Evolutionary conservation across 2,888 invertebrate species (phyloP), one percentile per base, ranked within the genome.

Genomic region (Kryphioiulus occultus): DNA sequence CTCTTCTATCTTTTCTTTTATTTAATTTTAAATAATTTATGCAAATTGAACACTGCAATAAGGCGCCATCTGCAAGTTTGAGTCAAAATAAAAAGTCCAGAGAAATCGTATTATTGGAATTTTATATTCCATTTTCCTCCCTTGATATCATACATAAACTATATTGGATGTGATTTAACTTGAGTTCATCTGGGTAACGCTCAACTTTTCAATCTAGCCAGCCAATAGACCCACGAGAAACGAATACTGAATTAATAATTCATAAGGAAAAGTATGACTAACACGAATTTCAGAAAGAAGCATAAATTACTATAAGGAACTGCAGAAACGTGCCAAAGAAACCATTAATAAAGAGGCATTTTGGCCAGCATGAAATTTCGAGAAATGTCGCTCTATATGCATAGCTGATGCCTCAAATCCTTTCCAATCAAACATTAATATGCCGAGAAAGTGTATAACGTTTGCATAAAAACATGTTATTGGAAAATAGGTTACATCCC

Each of bases 381-480:
- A 22, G n/a, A 59, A 59, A 59, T 59, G 59, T 26, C 26, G 68
- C 68, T 68, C 68, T 68, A 68, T 26, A 68, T 68, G 68, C 68
- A 68, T 68, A 26, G 68, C 22, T 68, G 22, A 68, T 26, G 68
- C 26, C 9, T 26, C 68, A 68, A 68, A 68, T 68, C 26, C 68
- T 22, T 68, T 68, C 68, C 7, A 68, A 68, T 9, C 22, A 59
- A 68, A 68, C 68, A 68, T 22, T 68, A 26, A 10, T 68, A 26
- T 22, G 7, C 35, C 7, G 35, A 35, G 35, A 35, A 68, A 68
- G 9, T 10, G 68, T 10, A 26, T 22, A 26, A 3, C n/a, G 35
- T 35, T 68, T 22, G 26, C 68, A 68, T 26, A 68, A 68, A 68
- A 68, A 22, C 22, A 22, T 68, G 68, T 68, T 68, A 68, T 68